Base-by-base conservation (phyloP, 2,888 invertebrate genomes). In the Apamea crenata region DNA sequence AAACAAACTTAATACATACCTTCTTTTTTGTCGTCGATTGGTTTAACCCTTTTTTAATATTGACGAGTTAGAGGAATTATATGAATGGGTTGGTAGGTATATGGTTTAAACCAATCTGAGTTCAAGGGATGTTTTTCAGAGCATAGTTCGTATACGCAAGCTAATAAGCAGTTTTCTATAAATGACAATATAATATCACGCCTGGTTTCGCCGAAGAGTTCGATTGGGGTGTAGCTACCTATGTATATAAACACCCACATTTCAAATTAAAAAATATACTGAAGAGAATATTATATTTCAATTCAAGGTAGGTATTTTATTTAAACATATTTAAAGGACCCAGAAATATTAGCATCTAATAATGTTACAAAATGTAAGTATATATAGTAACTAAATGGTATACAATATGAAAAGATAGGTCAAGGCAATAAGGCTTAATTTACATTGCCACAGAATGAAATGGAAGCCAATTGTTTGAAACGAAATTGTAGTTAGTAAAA, bases 341-440 rank as follows among this genome's bases (percentile, higher is more conserved):
- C 32, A 10, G 67, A 81, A 81, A 61, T 59, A 21, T 81, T 44
- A 50, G 12, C 59, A 61, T 36, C 81, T 81, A 70, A 81, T 81
- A 85, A 85, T 80, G 32, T 66, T 50, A 79, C 59, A 61, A 2
- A 16, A 21, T 36, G 21, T 63, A 21, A 56, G 7, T 68, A 56
- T 79, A 84, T 68, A 56, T 79, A 84, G 36, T 18, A 81, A 80
- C 10, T 32, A 50, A 50, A 32, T 40, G 29, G 21, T 85, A 50
- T 36, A 44, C 25, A 69, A n/a, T 40, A 32, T 50, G 47, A 69
- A 53, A 66, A 36, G 36, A 32, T 65, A 25, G 16, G 7, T n/a
- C 32, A 18, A 29, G 29, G 25, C 53, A 40, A 14, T 29, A 63
- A 50, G 63, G 36, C 18, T 66, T 4, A 36, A 66, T 71, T 71